Conservation (phyloP, 2,888 invertebrate species). For the Dorcus hopei region DNA sequence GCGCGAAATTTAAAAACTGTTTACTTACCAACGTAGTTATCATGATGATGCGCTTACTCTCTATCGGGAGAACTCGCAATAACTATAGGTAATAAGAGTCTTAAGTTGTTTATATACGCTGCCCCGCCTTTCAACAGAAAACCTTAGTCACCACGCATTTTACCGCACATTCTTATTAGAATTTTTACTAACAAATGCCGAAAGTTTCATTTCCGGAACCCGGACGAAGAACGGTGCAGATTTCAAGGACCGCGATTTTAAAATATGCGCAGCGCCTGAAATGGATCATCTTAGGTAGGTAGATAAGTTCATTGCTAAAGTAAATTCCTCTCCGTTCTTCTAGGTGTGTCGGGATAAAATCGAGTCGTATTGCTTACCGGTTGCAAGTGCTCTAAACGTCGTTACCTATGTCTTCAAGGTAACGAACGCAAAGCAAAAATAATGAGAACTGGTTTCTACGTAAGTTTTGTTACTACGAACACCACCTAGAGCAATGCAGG, state of each 20-base stretch:
- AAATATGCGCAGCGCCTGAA: neutral
- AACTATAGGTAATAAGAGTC: conserved; percentile 15
- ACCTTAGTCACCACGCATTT: neutral
- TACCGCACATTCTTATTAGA: neutral
- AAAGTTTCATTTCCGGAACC: neutral
- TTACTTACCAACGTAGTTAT: conserved; percentile 27
- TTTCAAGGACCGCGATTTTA: neutral
- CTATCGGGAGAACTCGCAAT: conserved; percentile 16
- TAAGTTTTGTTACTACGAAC: conserved; percentile 3
- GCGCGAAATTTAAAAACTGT: neutral
- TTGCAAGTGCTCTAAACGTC: conserved; percentile 8
- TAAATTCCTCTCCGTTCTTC: conserved; percentile 9
- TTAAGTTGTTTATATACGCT: conserved; percentile 18
- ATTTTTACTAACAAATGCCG: neutral
- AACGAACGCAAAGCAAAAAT: conserved; percentile 5
- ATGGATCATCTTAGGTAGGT: neutral
- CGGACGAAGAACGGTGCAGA: conserved; percentile 2
- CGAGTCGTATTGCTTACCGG: conserved; percentile 3
- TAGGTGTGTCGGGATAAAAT: conserved; percentile 4
- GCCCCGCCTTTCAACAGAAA: conserved; percentile 12
- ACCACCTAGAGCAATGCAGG: conserved; percentile 6
- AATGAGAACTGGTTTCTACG: conserved; percentile 11
- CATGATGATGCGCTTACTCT: conserved; percentile 28
- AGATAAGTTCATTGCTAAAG: conserved; percentile 3
- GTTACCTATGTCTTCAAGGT: conserved; percentile 11